Evolutionary conservation across 2,797 vertebrate species (phyloP), one percentile per base, ranked within the genome.

Genomic region (Nothura maculosa): DNA sequence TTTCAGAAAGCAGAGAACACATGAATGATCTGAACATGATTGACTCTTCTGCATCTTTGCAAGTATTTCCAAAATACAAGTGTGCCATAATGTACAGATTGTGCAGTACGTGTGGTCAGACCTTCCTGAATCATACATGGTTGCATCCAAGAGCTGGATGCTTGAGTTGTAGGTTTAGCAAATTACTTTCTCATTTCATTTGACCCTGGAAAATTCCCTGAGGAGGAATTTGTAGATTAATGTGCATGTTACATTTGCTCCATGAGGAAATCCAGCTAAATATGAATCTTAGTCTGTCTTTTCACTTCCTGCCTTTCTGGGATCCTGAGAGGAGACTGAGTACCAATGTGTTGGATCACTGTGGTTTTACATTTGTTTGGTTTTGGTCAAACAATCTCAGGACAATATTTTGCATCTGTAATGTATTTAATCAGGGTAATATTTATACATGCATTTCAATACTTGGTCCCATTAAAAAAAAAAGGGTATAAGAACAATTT

Each of bases 101-200:
- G 21, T 32, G 9, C 14, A 0, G 0, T 81, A 77, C 0, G 0
- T 60, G 30, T 77, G 72, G 24, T 66, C 52, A 63, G n/a, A 12
- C 90, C 48, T 89, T 90, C 68, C 48, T 32, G 30, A 48, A 55
- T 32, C 6, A 16, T 66, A 38, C 2, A 0, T 69, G 58, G 43
- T 90, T 67, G 61, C 5, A 45, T 77, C 81, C 18, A 81, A 82
- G 40, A 86, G 38, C 21, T 58, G 32, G 5, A 58, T 92, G 28
- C 68, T 75, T 63, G 83, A 67, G 13, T 18, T 86, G 43, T 70
- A 84, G 67, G 54, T 89, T 77, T 85, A 72, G 18, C 10, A 82
- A 87, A 90, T 88, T 85, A 12, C 6, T 43, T 90, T 91, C 36
- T 88, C 22, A 82, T 93, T 90, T 80, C 45, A 47, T 80, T 82